Base-by-base conservation (phyloP, 2,113 vertebrate species). In the Egretta garzetta region DNA sequence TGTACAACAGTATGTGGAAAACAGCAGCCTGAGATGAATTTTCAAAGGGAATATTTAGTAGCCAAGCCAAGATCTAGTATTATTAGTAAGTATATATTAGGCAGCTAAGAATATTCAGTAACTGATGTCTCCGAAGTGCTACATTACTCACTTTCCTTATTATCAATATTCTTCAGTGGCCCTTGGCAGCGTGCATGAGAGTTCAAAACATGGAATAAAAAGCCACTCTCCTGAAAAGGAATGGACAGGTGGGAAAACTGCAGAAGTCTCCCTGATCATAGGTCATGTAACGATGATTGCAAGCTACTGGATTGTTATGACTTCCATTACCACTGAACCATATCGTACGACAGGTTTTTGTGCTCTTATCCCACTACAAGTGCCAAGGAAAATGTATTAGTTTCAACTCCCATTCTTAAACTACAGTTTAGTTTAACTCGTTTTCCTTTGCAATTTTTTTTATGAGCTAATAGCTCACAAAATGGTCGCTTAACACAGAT, bases 351-450 rank as follows among this genome's bases (percentile, higher is more conserved):
- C 92, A 80, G 43, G 9, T 47, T 73, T 35, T 59, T 71, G 80
- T 53, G 80, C 76, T 77, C 90, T 53, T 72, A 80, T n/a, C 94
- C 95, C 11, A 3, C 68, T 52, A 0, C 73, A 8, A 55, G 64
- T 22, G 87, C 96, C 96, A 90, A 90, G 77, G 90, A 90, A 79
- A 87, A 96, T 19, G 83, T 58, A 62, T 45, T 71, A 21, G 41
- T 9, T 73, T 56, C 90, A 91, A 60, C 72, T 97, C 45, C 95
- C 84, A 89, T 49, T 30, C 76, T n/a, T n/a, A 71, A 90, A 72
- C 64, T 90, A 67, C 17, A 16, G 37, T 14, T 84, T 14, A 39
- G 49, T 23, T 91, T 33, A 86, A 93, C 52, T 87, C 87, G 1
- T 59, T 68, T 66, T 62, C 41, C 77, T 71, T 47, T 26, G 55